These are phyloP conservation scores for Drosophila barbarae DNA, from an alignment of 2,888 invertebrate genomes.

Conservation along the genomic window DNA sequence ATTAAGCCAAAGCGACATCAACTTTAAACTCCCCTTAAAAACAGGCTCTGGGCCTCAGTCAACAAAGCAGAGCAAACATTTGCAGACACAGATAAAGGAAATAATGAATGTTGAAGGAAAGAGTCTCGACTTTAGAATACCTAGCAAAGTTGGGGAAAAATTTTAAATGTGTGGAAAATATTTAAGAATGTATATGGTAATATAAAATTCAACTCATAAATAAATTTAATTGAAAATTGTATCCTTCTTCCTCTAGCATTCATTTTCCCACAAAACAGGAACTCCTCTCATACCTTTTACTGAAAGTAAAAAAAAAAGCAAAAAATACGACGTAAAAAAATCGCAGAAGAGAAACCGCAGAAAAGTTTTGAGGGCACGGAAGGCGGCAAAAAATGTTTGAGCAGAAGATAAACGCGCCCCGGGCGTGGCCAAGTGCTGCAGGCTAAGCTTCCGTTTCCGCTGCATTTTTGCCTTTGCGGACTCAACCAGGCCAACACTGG, in stretches of 20 bases:
- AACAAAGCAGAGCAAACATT: slow-evolving; percentile 53
- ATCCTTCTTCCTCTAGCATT: background rate
- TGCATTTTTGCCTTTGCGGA: slow-evolving; percentile 37
- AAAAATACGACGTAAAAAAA: background rate
- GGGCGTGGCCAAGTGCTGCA: slow-evolving; percentile 29
- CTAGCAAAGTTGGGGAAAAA: no score
- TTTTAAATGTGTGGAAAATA: no score
- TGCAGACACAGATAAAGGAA: slow-evolving; percentile 26
- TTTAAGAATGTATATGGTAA: no score
- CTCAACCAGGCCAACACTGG: slow-evolving; percentile 24
- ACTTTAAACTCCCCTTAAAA: slow-evolving; percentile 25
- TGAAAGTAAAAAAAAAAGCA: background rate
- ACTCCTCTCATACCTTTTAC: background rate
- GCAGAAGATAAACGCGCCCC: slow-evolving; percentile 55
- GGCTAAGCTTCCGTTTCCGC: slow-evolving; percentile 65
- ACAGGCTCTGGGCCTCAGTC: slow-evolving; percentile 26
- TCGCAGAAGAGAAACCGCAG: slow-evolving; percentile 19
- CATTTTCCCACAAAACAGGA: background rate
- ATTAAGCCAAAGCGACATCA: slow-evolving; percentile 36
- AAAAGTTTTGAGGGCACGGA: slow-evolving; percentile 36
- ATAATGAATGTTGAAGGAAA: background rate
- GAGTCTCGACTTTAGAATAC: background rate
- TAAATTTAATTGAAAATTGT: no score
- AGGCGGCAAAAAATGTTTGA: slow-evolving; percentile 58
- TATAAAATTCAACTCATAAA: no score